Base-by-base conservation (phyloP, 2,113 vertebrate genomes). In the Chamaetylas fuelleborni region DNA sequence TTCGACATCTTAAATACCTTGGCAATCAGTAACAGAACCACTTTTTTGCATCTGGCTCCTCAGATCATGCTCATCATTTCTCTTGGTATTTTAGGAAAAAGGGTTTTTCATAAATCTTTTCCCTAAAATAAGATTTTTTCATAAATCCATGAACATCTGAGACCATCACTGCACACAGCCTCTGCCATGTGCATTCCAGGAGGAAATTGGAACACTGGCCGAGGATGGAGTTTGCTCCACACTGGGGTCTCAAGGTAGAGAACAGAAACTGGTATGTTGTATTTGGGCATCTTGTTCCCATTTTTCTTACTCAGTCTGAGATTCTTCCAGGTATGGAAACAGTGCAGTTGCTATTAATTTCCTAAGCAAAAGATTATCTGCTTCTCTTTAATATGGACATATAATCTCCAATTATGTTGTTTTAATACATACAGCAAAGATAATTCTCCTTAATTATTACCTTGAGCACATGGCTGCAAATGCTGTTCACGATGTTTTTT, bases 381-480 rank as follows among this genome's bases (percentile, higher is more conserved):
- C 42, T 69, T 86, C 73, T 93, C 65, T 88, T 95, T 97, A 88
- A 89, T 82, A 72, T 64, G 72, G 91, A 78, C 91, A 54, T 9
- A 60, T 69, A 95, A 90, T 95, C 73, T 81, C 47, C 73, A 90
- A 88, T 97, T 85, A 92, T 29, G 82, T 91, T 94, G 69, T 86
- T 95, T 92, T 76, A 96, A 94, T 93, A 90, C 90, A 86, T 34
- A 65, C 17, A 94, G 70, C 69, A 90, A 91, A 88, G 90, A 93
- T 67, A 93, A 97, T 90, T 92, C 66, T 57, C 66, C 69, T 64
- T 95, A 95, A 88, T 95, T 94, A 66, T 81, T 93, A 86, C 84
- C 72, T 90, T 86, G 61, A 93, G 74, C 83, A 86, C 83, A 81
- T 66, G 57, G 67, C 86, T 95, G 85, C 67, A 82, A 58, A 86